A percentile compares a stretch with the other conserved stretches of the same genome.
Evolutionary conservation across 2,113 vertebrate genomes (phyloP).

Genomic region (Coptodon rendalli): DNA sequence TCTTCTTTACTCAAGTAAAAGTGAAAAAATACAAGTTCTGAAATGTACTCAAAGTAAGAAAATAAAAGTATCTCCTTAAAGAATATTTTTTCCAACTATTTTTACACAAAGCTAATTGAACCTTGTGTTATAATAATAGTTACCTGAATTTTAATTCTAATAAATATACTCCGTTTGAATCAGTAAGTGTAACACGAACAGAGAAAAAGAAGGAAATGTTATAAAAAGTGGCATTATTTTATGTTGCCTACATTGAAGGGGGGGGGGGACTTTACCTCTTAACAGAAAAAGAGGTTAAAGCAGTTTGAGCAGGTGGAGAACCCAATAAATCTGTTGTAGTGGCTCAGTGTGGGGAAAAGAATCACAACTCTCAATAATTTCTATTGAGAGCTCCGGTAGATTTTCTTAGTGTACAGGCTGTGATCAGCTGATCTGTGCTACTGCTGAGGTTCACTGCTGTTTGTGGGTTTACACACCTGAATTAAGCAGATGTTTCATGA

Average conservation of each 20-base stretch:
- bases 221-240: not conserved
- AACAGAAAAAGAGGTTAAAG: not conserved
- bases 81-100: not conserved
- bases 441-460: no score
- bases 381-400: rapidly evolving
- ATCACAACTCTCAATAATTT: not conserved
- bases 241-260: not conserved
- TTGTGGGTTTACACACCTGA: not conserved
- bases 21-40: not conserved
- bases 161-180: not conserved
- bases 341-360: not conserved
- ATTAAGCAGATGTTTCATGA: not conserved
- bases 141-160: not conserved
- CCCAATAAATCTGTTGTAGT: not conserved
- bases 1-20: not conserved
- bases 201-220: not conserved
- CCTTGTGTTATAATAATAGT: not conserved
- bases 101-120: not conserved
- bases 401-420: not conserved
- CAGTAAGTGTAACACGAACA: not conserved
- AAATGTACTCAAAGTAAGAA: not conserved
- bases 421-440: not conserved
- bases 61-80: rapidly evolving
- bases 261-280: not conserved
- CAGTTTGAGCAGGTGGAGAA: not conserved